phyloP scores from a whole-genome alignment of 2,888 invertebrate species.

The Stegana nigrithorax region DNA sequence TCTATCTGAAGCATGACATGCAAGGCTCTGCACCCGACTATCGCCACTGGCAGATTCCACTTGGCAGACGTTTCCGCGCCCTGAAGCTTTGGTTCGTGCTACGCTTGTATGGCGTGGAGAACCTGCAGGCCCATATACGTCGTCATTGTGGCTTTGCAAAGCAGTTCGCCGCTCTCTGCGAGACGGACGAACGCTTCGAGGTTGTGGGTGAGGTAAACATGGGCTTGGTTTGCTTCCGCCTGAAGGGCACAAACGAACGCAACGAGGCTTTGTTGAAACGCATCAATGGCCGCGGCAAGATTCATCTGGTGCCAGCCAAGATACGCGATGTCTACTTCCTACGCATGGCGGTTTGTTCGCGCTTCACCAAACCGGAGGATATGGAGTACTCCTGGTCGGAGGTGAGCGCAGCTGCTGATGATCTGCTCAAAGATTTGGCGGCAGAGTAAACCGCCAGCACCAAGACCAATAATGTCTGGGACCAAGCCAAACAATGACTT shows the following conservation, averaged over 20 bases:
- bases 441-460: slow-evolving; percentile 18
- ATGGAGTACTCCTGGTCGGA: slow-evolving; percentile 90
- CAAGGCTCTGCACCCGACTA: slow-evolving; percentile 93
- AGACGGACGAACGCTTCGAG: slow-evolving; percentile 86
- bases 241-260: slow-evolving; percentile 85
- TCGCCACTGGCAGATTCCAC: slow-evolving; percentile 96
- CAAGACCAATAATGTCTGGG: neutral
- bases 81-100: slow-evolving; percentile 96
- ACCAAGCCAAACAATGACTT: slow-evolving; percentile 6
- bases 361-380: slow-evolving; percentile 83
- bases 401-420: slow-evolving; percentile 79
- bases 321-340: slow-evolving; percentile 87
- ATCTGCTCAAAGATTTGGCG: slow-evolving; percentile 71
- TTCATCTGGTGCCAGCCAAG: slow-evolving; percentile 93
- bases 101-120: slow-evolving; percentile 87
- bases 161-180: slow-evolving; percentile 84
- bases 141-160: slow-evolving; percentile 88
- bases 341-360: slow-evolving; percentile 90
- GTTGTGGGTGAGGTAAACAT: slow-evolving; percentile 89
- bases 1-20: slow-evolving; percentile 94
- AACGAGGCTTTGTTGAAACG: slow-evolving; percentile 85
- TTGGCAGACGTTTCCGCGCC: slow-evolving; percentile 92
- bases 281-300: slow-evolving; percentile 89
- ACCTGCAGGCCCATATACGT: slow-evolving; percentile 87
- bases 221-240: slow-evolving; percentile 95